Evolutionary conservation across 2,888 invertebrate genomes (phyloP).

Genomic region (Autographa gamma): DNA sequence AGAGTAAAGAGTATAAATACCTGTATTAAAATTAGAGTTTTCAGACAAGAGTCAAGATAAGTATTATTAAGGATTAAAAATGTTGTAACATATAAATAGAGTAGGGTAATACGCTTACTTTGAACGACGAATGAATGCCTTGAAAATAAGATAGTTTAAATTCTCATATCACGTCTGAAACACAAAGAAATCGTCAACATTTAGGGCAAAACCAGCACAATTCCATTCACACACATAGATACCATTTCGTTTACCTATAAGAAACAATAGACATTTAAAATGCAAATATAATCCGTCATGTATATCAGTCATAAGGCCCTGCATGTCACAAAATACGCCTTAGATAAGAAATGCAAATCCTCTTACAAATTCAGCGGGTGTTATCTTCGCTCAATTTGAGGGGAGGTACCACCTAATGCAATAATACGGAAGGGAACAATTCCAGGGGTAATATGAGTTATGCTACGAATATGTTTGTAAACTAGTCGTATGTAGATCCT

Average conservation of each 20-base stretch:
- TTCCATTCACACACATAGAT: neutral
- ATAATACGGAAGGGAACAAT: conserved; percentile 75
- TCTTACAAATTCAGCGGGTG: conserved; percentile 68
- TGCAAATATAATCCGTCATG: conserved; percentile 16
- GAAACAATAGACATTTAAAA: conserved; percentile 4
- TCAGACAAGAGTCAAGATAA: no score
- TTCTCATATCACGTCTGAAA: neutral
- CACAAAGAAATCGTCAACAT: neutral
- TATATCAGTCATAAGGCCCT: conserved; percentile 42
- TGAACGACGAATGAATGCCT: no score
- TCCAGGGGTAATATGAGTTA: conserved; percentile 64
- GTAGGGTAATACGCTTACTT: no score
- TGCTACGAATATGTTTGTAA: conserved; percentile 41
- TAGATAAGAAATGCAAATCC: conserved; percentile 74
- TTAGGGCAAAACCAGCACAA: neutral
- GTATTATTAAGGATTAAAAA: no score
- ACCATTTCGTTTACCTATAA: neutral
- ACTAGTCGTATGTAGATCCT: conserved; percentile 19
- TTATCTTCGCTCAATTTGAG: conserved; percentile 74
- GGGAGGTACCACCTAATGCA: conserved; percentile 66
- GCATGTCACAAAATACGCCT: conserved; percentile 62
- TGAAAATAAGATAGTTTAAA: no score
- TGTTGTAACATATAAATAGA: no score
- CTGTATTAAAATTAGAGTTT: no score
- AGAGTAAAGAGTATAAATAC: no score